Conservation (phyloP, 2,888 invertebrate species). For the Mellilla xanthometata region DNA sequence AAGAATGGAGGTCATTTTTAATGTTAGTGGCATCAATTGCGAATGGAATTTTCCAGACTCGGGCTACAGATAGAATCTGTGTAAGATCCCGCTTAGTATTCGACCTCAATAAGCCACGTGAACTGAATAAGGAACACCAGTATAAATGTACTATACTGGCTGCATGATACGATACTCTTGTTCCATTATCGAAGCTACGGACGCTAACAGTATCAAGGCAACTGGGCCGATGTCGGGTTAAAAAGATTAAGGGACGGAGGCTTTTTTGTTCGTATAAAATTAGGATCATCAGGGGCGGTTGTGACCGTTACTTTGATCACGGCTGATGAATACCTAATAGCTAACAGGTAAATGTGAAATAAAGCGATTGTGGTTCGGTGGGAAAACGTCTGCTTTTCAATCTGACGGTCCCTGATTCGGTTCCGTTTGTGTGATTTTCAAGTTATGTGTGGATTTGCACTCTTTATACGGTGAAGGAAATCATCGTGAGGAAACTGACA, state of each 20-base stretch:
- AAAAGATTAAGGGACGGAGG: background rate
- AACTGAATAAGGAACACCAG: constrained; percentile 30
- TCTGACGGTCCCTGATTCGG: too few species aligned
- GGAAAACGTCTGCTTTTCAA: too few species aligned
- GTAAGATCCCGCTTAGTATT: constrained; percentile 38
- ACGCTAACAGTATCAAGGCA: background rate
- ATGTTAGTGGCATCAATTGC: too few species aligned
- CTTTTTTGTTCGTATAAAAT: background rate
- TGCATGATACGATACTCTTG: constrained; percentile 3
- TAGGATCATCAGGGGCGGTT: background rate
- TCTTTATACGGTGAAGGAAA: too few species aligned
- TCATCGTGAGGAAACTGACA: too few species aligned
- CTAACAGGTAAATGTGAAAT: too few species aligned
- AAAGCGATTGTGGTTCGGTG: too few species aligned
- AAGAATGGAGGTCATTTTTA: too few species aligned
- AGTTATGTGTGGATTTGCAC: too few species aligned
- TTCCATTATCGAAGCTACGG: background rate
- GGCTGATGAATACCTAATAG: background rate
- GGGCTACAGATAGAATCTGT: constrained; percentile 39
- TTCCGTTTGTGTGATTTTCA: too few species aligned
- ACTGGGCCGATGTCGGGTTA: too few species aligned
- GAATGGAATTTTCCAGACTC: too few species aligned
- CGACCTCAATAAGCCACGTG: constrained; percentile 33
- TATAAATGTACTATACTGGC: constrained; percentile 16
- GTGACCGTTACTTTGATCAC: background rate